phyloP scores from a whole-genome alignment of 2,113 vertebrate genomes.

The Glaucidium brasilianum region DNA sequence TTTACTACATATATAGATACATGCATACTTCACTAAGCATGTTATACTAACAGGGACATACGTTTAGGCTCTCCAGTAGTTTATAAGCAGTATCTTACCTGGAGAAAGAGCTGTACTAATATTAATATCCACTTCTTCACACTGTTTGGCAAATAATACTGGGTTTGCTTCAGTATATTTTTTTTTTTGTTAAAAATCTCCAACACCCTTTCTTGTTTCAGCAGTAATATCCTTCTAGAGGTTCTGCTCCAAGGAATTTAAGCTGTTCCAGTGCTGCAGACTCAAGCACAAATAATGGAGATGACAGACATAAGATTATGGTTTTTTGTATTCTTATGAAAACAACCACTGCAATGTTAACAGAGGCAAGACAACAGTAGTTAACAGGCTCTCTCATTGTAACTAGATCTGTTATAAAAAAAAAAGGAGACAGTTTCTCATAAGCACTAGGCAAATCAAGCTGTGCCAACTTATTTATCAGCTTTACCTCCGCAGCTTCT shows the following conservation, averaged over 20 bases:
- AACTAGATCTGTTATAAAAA: not conserved
- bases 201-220: constrained; percentile 75
- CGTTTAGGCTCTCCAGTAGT: not conserved
- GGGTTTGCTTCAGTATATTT: constrained; percentile 81
- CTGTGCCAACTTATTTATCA: not conserved
- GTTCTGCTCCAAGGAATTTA: constrained; percentile 77
- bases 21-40: not conserved
- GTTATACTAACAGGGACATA: not conserved
- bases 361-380: not conserved
- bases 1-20: not conserved
- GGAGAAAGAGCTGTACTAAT: constrained; percentile 64
- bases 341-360: not conserved
- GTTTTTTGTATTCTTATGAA: not conserved
- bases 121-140: constrained; percentile 73
- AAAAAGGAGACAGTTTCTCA: not conserved
- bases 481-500: not conserved
- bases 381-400: not conserved
- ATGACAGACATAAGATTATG: not conserved
- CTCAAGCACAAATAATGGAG: constrained; percentile 20
- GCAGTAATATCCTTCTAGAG: constrained; percentile 68
- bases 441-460: not conserved
- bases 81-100: not conserved
- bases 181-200: constrained; percentile 78
- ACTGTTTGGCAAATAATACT: constrained; percentile 73
- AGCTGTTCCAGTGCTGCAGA: constrained; percentile 78